Evolutionary conservation across 1,140 invertebrate genomes (phyloP).

Genomic region (Scaptomyza pallida): DNA sequence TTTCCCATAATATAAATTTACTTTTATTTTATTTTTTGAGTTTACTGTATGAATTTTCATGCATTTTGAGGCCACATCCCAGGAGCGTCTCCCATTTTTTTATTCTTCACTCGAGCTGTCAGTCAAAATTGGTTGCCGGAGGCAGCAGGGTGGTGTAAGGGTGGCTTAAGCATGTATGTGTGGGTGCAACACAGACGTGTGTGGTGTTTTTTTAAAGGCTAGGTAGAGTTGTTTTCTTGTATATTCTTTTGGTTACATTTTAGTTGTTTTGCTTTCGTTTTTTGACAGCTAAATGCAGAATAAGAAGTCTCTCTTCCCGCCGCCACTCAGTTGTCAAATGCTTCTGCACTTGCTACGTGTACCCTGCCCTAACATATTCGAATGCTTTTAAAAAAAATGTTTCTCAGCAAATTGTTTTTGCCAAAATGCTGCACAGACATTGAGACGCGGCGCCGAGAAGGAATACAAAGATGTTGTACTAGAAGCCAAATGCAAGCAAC

Average conservation of each 20-base stretch:
- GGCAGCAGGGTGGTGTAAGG: constrained; percentile 2
- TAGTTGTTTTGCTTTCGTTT: constrained; percentile 63
- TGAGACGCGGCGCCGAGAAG: constrained; percentile 33
- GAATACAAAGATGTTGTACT: constrained; percentile 5
- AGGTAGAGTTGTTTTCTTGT: constrained; percentile 25
- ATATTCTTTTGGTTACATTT: constrained; percentile 32
- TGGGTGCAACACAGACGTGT: constrained; percentile 45
- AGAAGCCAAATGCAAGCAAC: constrained; percentile 37
- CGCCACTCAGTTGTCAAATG: constrained; percentile 74
- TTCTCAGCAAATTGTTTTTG: constrained; percentile 79
- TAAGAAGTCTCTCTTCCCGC: constrained; percentile 35
- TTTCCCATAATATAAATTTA: constrained; percentile 66
- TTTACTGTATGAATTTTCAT: constrained; percentile 75
- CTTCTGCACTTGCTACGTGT: constrained; percentile 60
- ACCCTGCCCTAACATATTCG: neutral
- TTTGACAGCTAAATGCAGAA: constrained; percentile 79
- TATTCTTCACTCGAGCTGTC: constrained; percentile 70
- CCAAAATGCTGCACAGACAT: constrained; percentile 67
- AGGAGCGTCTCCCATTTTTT: constrained; percentile 42
- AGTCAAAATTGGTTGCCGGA: constrained; percentile 35
- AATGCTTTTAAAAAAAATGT: constrained; percentile 74
- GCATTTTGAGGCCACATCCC: constrained; percentile 69
- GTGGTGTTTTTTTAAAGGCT: constrained; percentile 46
- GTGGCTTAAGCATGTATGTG: constrained; percentile 40
- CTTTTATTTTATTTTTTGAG: too few relatives aligned